Evolutionary conservation across 2,113 vertebrate species (phyloP).

Genomic region (Chamaetylas fuelleborni): DNA sequence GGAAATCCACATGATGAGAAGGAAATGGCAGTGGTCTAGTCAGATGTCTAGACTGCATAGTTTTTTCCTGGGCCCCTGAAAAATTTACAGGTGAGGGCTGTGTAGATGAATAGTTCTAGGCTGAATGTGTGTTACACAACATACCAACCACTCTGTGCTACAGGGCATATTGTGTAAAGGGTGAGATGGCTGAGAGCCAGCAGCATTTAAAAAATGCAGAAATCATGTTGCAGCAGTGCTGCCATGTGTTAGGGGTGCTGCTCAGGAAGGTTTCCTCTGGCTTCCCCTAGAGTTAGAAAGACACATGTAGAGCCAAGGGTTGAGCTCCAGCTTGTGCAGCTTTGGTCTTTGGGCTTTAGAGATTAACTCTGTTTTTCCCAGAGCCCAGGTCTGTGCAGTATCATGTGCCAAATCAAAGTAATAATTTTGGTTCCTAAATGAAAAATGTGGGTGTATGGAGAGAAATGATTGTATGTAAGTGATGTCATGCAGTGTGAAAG

Average conservation of each 20-base stretch:
- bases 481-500: background rate
- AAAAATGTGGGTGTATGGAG: background rate
- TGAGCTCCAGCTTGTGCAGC: background rate
- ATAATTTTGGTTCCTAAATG: background rate
- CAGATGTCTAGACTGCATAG: background rate
- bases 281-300: background rate
- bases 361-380: background rate
- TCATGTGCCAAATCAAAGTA: background rate
- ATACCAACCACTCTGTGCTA: rapidly evolving
- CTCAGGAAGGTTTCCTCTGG: background rate
- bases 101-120: background rate
- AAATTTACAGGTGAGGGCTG: background rate
- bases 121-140: background rate
- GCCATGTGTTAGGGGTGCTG: background rate
- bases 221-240: background rate
- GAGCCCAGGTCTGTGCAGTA: background rate
- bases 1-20: background rate
- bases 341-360: background rate
- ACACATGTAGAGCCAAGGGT: background rate
- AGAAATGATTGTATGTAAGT: background rate
- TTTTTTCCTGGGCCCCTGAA: background rate
- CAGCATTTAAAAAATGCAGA: background rate
- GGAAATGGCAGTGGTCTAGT: background rate
- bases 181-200: background rate
- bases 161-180: rapidly evolving